Evolutionary conservation across 2,113 vertebrate genomes (phyloP), one percentile per base, ranked within the genome.

Genomic region (Sterna hirundo): DNA sequence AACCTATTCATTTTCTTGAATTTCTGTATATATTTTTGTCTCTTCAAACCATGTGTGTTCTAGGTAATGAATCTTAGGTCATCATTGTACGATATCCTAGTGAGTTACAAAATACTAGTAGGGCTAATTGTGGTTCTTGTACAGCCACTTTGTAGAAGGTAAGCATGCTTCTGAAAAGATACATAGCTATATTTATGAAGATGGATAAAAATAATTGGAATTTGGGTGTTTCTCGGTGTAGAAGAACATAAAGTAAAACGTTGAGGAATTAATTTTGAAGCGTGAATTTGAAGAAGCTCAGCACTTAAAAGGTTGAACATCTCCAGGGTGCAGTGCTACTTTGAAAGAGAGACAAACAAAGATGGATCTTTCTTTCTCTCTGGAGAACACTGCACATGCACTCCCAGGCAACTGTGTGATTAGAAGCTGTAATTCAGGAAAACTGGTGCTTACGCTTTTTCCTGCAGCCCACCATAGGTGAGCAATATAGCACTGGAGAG

Each of bases 321-420:
- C 42, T 86, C 29, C 20, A 68, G 29, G 12, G 11, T 74, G 19
- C 49, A 61, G 29, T 18, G 17, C 13, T 10, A 54, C 27, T 70
- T 65, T 64, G n/a, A 52, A 91, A 81, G 25, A 19, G 36, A 55
- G 64, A 77, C 9, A 38, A 65, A 77, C 9, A 38, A 65, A 72
- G 54, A 22, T 11, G 32, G 25, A 15, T 32, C 14, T 66, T 1
- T 52, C 44, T 72, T 46, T 79, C 36, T 46, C 32, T 74, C 30
- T 1, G 3, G 47, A 72, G 27, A 83, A 5, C 0, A 6, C 38
- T 13, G 4, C 25, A 64, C 1, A 0, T 64, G 13, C 2, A 1
- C 10, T 94, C 2, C 0, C 22, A 61, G 49, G n/a, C 32, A 69
- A 2, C 34, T 79, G 26, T 64, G 40, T 46, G 38, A 51, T 22